These are phyloP conservation scores for Megathymus violae DNA, from an alignment of 1,140 invertebrate genomes.

Conservation along the genomic window DNA sequence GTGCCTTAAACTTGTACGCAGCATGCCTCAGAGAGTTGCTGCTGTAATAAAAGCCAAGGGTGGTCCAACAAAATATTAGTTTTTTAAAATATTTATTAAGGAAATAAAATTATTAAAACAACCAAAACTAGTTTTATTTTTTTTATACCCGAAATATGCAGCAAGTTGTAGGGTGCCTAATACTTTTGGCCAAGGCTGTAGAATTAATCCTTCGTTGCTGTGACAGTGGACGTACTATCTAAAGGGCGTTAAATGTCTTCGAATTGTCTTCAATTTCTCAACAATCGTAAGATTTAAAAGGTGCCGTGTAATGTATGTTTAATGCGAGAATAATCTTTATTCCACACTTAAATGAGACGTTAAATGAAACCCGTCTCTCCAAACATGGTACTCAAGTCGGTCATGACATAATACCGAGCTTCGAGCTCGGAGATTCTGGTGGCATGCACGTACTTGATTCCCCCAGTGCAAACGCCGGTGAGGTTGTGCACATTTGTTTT, in stretches of 20 bases:
- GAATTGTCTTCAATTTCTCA: not conserved
- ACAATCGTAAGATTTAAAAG: not conserved
- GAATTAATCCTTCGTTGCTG: not conserved
- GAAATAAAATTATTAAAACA: no score
- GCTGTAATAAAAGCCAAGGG: no score
- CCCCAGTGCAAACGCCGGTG: not conserved
- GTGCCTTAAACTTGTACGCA: no score
- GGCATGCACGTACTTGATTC: not conserved
- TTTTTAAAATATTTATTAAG: no score
- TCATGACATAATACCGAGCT: slow-evolving; percentile 37
- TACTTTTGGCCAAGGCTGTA: no score
- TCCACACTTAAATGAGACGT: slow-evolving; percentile 39
- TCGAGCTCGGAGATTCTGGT: not conserved
- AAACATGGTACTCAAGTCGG: slow-evolving; percentile 37
- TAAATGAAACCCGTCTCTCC: slow-evolving; percentile 36
- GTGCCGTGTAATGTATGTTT: not conserved
- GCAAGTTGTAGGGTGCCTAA: no score
- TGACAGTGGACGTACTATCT: not conserved
- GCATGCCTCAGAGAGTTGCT: no score
- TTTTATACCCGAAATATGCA: no score
- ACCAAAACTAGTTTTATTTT: no score
- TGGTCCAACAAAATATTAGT: no score
- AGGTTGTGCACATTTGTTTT: not conserved
- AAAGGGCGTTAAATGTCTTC: not conserved
- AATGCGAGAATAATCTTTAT: slow-evolving; percentile 25